Percentiles rank a stretch among this genome's conserved stretches.
These are phyloP conservation scores for Melieria omissa DNA, from an alignment of 2,888 invertebrate genomes.

Conservation along the genomic window DNA sequence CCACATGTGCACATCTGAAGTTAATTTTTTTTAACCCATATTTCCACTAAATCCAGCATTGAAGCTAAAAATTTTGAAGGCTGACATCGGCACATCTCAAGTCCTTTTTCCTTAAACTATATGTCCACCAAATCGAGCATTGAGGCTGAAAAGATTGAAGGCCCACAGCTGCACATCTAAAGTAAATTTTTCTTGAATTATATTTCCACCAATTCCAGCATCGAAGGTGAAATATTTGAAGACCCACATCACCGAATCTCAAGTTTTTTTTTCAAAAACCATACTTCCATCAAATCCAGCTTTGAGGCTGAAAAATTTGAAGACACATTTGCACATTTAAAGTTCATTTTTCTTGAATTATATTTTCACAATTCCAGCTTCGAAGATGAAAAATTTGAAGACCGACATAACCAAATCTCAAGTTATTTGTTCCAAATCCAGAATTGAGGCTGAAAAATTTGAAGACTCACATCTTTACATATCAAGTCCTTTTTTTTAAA, in stretches of 20 bases:
- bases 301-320: not conserved
- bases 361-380: not conserved
- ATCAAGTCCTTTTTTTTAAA: not conserved
- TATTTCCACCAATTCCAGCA: too few relatives aligned
- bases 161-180: too few relatives aligned
- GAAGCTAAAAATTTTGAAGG: not conserved
- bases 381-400: not conserved
- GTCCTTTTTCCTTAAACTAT: too few relatives aligned
- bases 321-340: too few relatives aligned
- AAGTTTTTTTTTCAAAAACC: not conserved
- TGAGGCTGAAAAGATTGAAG: too few relatives aligned
- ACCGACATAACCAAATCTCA: not conserved
- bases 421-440: not conserved
- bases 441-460: too few relatives aligned
- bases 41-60: not conserved
- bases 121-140: too few relatives aligned
- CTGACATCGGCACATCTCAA: not conserved
- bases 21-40: not conserved
- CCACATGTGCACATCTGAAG: too few relatives aligned
- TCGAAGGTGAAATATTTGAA: not conserved
- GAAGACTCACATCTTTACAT: too few relatives aligned
- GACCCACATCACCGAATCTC: not conserved
- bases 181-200: too few relatives aligned
- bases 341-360: too few relatives aligned
- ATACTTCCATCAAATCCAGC: not conserved